These are phyloP conservation scores for Conus ventricosus DNA, from an alignment of 1,140 invertebrate genomes.

Conservation along the genomic window DNA sequence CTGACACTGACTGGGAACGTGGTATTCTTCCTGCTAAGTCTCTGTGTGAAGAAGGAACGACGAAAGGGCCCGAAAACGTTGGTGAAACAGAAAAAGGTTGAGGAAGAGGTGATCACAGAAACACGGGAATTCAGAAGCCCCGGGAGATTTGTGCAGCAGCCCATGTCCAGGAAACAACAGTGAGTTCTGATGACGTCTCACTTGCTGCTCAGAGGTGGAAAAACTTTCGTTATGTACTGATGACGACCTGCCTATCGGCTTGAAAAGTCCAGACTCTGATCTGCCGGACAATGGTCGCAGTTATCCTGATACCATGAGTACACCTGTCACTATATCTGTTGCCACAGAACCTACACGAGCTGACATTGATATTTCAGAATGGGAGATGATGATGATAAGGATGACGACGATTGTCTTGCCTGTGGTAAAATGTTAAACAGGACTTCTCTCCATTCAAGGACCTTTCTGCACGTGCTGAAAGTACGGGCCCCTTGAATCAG, in stretches of 20 bases:
- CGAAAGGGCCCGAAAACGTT: no score
- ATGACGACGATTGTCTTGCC: background rate
- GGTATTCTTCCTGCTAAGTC: no score
- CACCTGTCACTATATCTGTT: background rate
- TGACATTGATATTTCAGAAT: background rate
- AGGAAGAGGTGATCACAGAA: background rate
- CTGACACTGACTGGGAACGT: no score
- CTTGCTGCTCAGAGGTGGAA: no score
- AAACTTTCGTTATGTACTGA: no score
- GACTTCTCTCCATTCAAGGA: background rate
- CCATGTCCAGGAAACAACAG: no score
- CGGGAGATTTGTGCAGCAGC: background rate
- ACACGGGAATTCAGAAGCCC: no score
- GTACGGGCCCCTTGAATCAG: background rate
- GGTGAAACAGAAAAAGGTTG: no score
- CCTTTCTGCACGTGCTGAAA: background rate
- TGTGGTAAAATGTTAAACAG: background rate
- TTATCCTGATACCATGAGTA: background rate
- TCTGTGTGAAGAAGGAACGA: no score
- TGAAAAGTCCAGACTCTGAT: slow-evolving; percentile 6
- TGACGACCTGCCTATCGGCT: background rate
- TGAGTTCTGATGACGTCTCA: no score
- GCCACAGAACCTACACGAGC: background rate
- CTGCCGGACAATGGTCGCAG: background rate
- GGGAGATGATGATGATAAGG: background rate